Evolutionary conservation across 2,888 invertebrate genomes (phyloP), one percentile per base, ranked within the genome.

Genomic region (Smittia aterrima): DNA sequence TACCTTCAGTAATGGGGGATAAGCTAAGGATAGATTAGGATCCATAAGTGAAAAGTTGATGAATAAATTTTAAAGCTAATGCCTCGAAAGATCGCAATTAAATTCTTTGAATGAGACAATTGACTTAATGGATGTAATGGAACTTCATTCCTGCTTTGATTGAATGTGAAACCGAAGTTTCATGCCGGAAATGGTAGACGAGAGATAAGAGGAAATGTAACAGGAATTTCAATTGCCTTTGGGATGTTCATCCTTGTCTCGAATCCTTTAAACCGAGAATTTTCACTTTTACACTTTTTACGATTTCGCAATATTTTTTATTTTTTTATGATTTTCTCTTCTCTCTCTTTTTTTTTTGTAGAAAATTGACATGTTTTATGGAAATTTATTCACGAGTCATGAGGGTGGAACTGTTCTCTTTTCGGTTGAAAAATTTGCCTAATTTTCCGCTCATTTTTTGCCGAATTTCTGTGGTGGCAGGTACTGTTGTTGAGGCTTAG

Each of bases 401-500:
- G 58, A 58, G 58, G 58, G 58, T 58, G 58, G 58, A 58, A 58
- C 27, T 66, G 27, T 40, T 24, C 3, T 70, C 47, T 20, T 38
- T 70, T 67, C 40, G 32, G n/a, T 40, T 67, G 67, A 70, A 70
- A 70, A 70, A 70, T 70, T 67, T 70, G 53, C 32, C 70, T 70
- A 70, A 70, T 54, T 70, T 70, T 24, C 25, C 47, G 54, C 32
- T 67, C 40, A 62, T 62, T 72, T 62, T 20, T 72, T 62, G 58
- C 72, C 72, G 25, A 54, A 62, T 1, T 72, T 58, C 53, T 73
- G 62, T 66, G 82, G 81, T 1, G 82, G 81, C 72, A 82, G 76
- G 75, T 82, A 82, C 16, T 79, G 78, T 4, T 79, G 75, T 9
- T 79, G 76, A 0, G 82, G 79, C 2, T 78, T 53, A 6, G 54